Percentiles rank a stretch among this genome's conserved stretches.
Conservation (phyloP, 2,888 invertebrate species). For the Pomacea canaliculata region DNA sequence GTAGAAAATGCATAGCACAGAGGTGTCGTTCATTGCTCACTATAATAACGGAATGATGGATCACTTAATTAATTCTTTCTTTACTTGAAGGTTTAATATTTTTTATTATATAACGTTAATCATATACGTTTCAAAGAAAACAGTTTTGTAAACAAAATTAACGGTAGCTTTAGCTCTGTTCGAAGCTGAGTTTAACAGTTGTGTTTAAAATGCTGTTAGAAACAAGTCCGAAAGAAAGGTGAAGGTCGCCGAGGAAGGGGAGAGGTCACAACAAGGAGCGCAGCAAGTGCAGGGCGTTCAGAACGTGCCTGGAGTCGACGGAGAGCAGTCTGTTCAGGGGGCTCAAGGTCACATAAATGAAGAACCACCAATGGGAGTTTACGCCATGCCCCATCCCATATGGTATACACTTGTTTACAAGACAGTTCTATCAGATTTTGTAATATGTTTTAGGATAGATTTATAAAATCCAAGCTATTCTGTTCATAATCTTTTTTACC, state of each 20-base stretch:
- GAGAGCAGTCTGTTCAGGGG: not conserved
- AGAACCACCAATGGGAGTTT: slow-evolving; percentile 45
- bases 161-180: not conserved
- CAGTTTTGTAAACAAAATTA: not conserved
- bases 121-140: too few relatives aligned
- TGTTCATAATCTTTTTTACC: too few relatives aligned
- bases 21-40: too few relatives aligned
- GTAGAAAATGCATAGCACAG: slow-evolving; percentile 31
- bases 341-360: not conserved
- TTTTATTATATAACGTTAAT: too few relatives aligned
- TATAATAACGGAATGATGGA: too few relatives aligned
- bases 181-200: not conserved
- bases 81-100: not conserved
- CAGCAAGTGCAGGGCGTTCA: slow-evolving; percentile 1
- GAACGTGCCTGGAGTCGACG: not conserved
- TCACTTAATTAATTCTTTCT: not conserved
- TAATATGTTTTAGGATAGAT: too few relatives aligned
- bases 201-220: not conserved
- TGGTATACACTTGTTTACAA: slow-evolving; percentile 40
- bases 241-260: not conserved
- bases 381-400: slow-evolving; percentile 57
- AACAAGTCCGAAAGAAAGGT: not conserved
- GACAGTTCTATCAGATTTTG: too few relatives aligned
- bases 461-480: too few relatives aligned
- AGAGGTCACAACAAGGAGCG: not conserved